Percentiles rank a stretch among this genome's conserved stretches.
Conservation (phyloP, 2,888 invertebrate genomes). For the Pollenia angustigena region DNA sequence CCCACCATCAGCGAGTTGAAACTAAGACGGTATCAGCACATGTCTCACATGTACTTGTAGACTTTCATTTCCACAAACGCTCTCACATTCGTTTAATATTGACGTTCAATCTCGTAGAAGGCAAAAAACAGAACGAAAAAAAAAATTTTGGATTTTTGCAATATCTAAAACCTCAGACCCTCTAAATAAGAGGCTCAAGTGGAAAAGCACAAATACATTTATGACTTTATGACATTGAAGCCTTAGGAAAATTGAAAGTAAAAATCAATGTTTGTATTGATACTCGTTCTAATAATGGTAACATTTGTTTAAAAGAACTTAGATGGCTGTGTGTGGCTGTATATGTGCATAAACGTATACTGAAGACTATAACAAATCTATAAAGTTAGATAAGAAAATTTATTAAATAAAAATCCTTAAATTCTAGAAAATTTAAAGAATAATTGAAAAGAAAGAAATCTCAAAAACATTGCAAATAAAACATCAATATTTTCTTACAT, state of each 20-base stretch:
- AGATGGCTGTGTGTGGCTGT: not conserved
- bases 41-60: conserved; percentile 3
- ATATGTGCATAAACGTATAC: not conserved
- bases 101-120: conserved; percentile 49
- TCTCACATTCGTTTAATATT: conserved; percentile 23
- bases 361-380: not conserved
- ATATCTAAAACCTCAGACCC: conserved; percentile 47
- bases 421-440: not conserved
- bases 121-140: not conserved
- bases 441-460: too few species aligned
- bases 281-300: conserved; percentile 1
- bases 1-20: too few species aligned
- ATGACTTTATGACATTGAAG: conserved; percentile 61
- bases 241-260: conserved; percentile 57
- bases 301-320: conserved; percentile 19
- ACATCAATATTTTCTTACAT: too few species aligned
- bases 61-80: conserved; percentile 34
- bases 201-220: conserved; percentile 40
- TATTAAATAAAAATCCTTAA: conserved; percentile 2
- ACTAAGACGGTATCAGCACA: conserved; percentile 2
- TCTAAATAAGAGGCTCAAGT: conserved; percentile 36
- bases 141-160: conserved; percentile 49
- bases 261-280: conserved; percentile 40
- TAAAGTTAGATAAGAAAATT: conserved; percentile 19
- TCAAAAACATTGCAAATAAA: too few species aligned